Base-by-base conservation (phyloP, 2,888 invertebrate species). In the Apotomis betuletana region DNA sequence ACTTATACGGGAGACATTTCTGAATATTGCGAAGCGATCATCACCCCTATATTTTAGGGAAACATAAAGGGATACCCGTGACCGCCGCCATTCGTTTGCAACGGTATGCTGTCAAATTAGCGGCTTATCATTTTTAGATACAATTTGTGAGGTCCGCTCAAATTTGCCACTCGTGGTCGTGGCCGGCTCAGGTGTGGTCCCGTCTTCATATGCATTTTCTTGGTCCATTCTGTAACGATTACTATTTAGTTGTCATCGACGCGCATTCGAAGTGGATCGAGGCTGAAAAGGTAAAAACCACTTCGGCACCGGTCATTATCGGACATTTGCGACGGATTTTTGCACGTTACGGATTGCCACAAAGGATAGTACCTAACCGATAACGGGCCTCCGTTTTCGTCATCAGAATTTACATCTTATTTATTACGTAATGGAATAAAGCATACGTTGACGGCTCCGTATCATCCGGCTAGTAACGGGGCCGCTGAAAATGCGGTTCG, bases 231-330 rank as follows among this genome's bases (percentile, higher is more conserved):
- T 38, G 55, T 55, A 74, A 74, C 65, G 75, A 60, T 13, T 74
- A 75, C n/a, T 79, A 77, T 65, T 60, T 78, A 41, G 57, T 78
- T 5, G 46, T 77, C 3, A 69, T 78, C 0, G 78, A 80, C 38
- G 78, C 78, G 0, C 74, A 78, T 52, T 75, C 75, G 3, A 77
- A 78, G 64, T 78, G 79, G 78, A 68, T 79, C 5, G 78, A 79
- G 41, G 77, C 55, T 10, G 75, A 74, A 74, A 60, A 74, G 54
- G 55, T 76, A 5, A 70, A 38, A 6, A 65, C 44, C 5, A 75
- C 67, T 9, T 68, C 76, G 3, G 74, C 76, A 27, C n/a, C 9
- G 0, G 38, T 68, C 0, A 64, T 75, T 0, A 71, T 72, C 8
- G 57, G 27, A 3, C n/a, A n/a, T 38, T 58, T 77, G 10, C 57